Conservation (phyloP, 2,797 vertebrate genomes). For the Danio tinwini region DNA sequence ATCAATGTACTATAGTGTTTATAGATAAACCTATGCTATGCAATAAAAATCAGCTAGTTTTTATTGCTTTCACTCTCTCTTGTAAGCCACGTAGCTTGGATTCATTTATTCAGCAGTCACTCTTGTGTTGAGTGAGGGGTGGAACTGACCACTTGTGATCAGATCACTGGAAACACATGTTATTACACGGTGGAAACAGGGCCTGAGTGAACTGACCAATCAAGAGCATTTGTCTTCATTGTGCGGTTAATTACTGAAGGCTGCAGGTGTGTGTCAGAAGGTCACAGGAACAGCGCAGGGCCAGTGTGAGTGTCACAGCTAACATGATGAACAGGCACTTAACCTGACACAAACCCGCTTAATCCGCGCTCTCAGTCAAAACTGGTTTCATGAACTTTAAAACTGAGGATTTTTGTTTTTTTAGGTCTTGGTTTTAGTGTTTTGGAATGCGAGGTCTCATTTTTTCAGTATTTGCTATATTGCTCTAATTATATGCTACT, state of each 20-base stretch:
- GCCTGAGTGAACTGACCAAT: conserved; percentile 66
- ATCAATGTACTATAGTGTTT: too few relatives aligned
- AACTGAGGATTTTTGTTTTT: background rate
- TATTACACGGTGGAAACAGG: too few relatives aligned
- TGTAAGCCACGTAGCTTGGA: too few relatives aligned
- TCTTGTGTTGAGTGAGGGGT: too few relatives aligned
- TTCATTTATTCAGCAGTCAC: too few relatives aligned
- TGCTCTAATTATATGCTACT: background rate
- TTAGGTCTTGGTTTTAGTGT: background rate
- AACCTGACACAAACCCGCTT: conserved; percentile 10
- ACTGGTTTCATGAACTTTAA: background rate
- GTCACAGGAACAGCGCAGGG: conserved; percentile 4
- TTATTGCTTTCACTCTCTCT: too few relatives aligned
- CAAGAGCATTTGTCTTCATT: conserved; percentile 69
- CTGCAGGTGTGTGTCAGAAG: conserved; percentile 43
- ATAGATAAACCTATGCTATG: too few relatives aligned
- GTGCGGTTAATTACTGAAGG: conserved; percentile 70
- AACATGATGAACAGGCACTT: conserved; percentile 21
- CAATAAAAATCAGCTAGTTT: too few relatives aligned
- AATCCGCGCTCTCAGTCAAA: background rate
- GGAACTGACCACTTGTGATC: too few relatives aligned
- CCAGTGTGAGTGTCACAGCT: conserved; percentile 11
- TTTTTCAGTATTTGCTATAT: background rate
- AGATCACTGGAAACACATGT: too few relatives aligned
- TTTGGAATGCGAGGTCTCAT: background rate